phyloP scores from a whole-genome alignment of 2,888 invertebrate genomes.

The Drosophila eohydei region DNA sequence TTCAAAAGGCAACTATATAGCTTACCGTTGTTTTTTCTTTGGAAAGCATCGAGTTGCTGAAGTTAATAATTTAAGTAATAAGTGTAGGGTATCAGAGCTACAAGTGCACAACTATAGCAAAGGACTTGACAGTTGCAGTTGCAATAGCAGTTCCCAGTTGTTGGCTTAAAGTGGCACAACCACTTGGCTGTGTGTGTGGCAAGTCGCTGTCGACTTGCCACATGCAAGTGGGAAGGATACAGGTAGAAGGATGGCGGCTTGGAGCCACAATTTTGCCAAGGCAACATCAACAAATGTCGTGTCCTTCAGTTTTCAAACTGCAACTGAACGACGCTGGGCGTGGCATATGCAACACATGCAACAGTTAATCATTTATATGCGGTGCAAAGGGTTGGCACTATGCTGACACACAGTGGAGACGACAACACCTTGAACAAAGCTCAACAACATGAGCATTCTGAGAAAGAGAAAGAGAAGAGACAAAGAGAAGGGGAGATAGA shows the following conservation, averaged over 20 bases:
- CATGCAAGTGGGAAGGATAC: constrained; percentile 20
- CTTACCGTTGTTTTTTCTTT: neutral
- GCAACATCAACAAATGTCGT: constrained; percentile 35
- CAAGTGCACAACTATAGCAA: constrained; percentile 21
- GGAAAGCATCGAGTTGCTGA: neutral
- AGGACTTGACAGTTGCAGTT: constrained; percentile 34
- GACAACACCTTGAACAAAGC: constrained; percentile 14
- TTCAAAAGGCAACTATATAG: neutral
- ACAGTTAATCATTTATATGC: constrained; percentile 71
- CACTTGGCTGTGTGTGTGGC: constrained; percentile 45
- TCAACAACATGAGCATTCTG: constrained; percentile 6
- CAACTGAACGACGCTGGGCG: constrained; percentile 51
- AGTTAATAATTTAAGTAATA: neutral
- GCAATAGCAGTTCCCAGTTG: constrained; percentile 20
- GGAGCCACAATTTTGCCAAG: constrained; percentile 27
- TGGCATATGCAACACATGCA: constrained; percentile 66
- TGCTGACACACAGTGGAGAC: constrained; percentile 2
- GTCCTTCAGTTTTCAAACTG: constrained; percentile 57
- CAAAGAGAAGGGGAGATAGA: neutral
- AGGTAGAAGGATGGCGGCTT: neutral
- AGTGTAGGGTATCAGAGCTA: constrained; percentile 23
- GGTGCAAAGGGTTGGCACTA: constrained; percentile 12
- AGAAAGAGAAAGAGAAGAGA: neutral
- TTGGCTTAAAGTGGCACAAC: constrained; percentile 60
- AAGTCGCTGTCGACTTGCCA: constrained; percentile 26